Percentiles rank a stretch among this genome's conserved stretches.
Conservation (phyloP, 2,888 invertebrate species). For the Andrena chrysosceles region DNA sequence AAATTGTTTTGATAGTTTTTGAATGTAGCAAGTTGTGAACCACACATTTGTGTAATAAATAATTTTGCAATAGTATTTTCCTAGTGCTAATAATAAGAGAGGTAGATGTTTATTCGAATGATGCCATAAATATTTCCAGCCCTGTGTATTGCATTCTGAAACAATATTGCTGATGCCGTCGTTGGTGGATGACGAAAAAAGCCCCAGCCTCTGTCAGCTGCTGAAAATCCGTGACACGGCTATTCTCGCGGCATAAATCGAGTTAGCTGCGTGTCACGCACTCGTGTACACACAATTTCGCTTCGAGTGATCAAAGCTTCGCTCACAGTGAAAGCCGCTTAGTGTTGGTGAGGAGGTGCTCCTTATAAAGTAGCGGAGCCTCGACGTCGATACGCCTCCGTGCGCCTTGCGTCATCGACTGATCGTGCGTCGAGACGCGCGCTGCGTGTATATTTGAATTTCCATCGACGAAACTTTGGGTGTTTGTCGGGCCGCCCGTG, state of each 20-base stretch:
- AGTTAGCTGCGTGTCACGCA: conserved; percentile 45
- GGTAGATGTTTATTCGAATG: no score
- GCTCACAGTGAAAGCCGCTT: conserved; percentile 64
- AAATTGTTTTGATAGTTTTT: background rate
- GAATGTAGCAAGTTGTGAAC: background rate
- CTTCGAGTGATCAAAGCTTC: conserved; percentile 52
- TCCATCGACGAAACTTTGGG: conserved; percentile 35
- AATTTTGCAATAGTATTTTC: no score
- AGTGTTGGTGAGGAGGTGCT: conserved; percentile 77
- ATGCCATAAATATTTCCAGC: no score
- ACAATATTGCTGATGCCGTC: background rate
- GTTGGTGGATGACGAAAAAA: background rate
- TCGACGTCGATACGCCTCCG: conserved; percentile 78
- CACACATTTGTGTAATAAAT: background rate
- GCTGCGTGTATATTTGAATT: conserved; percentile 55
- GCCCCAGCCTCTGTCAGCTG: background rate
- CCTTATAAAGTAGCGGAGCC: conserved; percentile 82
- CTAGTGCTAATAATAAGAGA: no score
- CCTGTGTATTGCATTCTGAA: no score
- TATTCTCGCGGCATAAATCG: conserved; percentile 38
- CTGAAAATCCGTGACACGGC: conserved; percentile 2
- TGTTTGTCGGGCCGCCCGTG: background rate
- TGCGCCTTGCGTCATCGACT: conserved; percentile 79
- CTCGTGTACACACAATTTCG: conserved; percentile 43
- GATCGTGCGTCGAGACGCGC: conserved; percentile 67